Evolutionary conservation across 2,888 invertebrate species (phyloP).

Genomic region (Portevinia maculata): DNA sequence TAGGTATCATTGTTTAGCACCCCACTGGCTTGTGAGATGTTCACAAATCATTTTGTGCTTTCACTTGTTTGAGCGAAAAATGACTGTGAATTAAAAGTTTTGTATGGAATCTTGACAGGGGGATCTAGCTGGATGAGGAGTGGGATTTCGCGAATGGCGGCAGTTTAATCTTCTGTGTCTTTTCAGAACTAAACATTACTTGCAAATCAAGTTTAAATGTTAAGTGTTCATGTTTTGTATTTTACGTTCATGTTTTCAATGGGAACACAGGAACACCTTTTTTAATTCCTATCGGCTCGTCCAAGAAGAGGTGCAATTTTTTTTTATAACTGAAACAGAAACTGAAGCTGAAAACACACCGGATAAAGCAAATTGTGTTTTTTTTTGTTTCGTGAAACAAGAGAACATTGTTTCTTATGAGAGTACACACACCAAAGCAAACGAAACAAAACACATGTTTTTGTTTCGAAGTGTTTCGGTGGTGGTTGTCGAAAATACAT

Average conservation of each 20-base stretch:
- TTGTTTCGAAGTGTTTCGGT: too few relatives aligned
- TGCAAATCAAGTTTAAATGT: slow-evolving; percentile 29
- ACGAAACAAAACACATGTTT: too few relatives aligned
- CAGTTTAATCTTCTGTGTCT: slow-evolving; percentile 16
- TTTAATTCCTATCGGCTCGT: too few relatives aligned
- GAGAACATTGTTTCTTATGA: too few relatives aligned
- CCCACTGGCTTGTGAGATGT: slow-evolving; percentile 29
- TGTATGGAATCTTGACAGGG: slow-evolving; percentile 15
- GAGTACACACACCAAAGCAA: too few relatives aligned
- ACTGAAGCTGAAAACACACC: too few relatives aligned
- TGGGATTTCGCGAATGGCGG: not conserved
- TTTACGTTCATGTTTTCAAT: not conserved
- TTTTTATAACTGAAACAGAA: too few relatives aligned
- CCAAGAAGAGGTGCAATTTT: too few relatives aligned
- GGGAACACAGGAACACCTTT: too few relatives aligned
- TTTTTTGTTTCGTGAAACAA: too few relatives aligned
- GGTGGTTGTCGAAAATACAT: too few relatives aligned
- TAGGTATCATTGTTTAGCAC: slow-evolving; percentile 19
- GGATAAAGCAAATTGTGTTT: too few relatives aligned
- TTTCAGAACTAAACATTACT: slow-evolving; percentile 37
- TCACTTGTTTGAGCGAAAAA: slow-evolving; percentile 47
- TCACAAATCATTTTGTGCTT: slow-evolving; percentile 53
- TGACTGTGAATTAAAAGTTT: slow-evolving; percentile 55
- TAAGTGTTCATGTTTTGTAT: slow-evolving; percentile 7
- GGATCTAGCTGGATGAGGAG: not conserved